Percentiles rank a stretch among this genome's conserved stretches.
These are phyloP conservation scores for Tupaia chinensis DNA, from an alignment of 2,113 vertebrate genomes.

Conservation along the genomic window DNA sequence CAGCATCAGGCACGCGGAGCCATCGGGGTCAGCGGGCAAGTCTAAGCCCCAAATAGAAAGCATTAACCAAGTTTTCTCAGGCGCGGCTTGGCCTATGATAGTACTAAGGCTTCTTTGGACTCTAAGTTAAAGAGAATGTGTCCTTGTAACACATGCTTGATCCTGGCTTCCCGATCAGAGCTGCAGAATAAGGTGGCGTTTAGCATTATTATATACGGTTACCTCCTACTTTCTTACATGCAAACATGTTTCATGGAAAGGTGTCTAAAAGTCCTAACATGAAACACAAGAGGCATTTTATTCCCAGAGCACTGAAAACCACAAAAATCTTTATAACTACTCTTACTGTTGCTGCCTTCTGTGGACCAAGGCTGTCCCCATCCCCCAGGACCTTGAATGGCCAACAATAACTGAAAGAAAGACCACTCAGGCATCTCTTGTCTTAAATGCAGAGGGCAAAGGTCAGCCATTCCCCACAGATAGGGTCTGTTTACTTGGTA, in stretches of 20 bases:
- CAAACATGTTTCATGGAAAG: constrained; percentile 36
- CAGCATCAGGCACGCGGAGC: background rate
- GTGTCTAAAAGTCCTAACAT: background rate
- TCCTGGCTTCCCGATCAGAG: background rate
- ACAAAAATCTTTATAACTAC: background rate
- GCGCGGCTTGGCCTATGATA: background rate
- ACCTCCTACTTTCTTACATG: background rate
- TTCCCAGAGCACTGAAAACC: background rate
- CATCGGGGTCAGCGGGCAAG: background rate
- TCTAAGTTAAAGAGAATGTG: constrained; percentile 20
- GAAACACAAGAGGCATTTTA: background rate
- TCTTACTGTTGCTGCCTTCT: background rate
- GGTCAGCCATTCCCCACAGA: background rate
- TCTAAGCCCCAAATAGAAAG: background rate
- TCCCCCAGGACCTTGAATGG: background rate
- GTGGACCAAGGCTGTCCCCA: background rate
- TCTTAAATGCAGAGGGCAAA: constrained; percentile 12
- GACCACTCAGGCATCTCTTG: background rate
- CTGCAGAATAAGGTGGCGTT: background rate
- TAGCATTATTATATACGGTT: background rate
- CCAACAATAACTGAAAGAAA: constrained; percentile 2
- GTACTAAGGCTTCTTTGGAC: background rate
- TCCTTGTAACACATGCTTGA: background rate
- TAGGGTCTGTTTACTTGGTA: background rate
- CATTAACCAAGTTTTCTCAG: background rate